Evolutionary conservation across 2,113 vertebrate genomes (phyloP), one percentile per base, ranked within the genome.

Genomic region (Boulengerochromis microlepis): DNA sequence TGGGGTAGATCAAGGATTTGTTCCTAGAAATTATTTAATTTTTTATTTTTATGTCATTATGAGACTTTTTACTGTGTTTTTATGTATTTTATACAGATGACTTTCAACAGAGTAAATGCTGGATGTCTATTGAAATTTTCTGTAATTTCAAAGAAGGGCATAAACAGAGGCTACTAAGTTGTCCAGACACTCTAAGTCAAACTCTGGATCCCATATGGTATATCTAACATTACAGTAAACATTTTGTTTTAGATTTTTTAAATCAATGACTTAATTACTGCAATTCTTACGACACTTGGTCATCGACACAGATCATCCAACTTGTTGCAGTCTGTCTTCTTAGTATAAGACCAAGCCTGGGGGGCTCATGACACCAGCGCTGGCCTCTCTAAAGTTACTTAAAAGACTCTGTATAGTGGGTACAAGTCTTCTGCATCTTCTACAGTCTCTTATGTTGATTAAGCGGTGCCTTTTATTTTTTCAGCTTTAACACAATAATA

Each of bases 141-240:
- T 0, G 10, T 35, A 66, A 66, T 69, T 69, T 38, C 1, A 66
- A 66, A 66, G 33, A n/a, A 22, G 19, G 18, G 0, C 19, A 38
- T 38, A 66, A 22, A 66, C 16, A 35, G 19, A 38, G 61, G 18
- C 31, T 10, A 35, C 18, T 66, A n/a, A 38, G 61, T 8, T 66
- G 0, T 38, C 18, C 31, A 66, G 35, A 38, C 0, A 69, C 10
- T n/a, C 33, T 38, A 22, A 38, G 45, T 10, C 4, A 52, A 78
- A 50, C 71, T 50, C 16, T 47, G 22, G 15, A 31, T 8, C 42
- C 11, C 10, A 31, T 31, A 18, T 61, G 15, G 26, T 52, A 74
- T 10, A 7, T 45, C 5, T 45, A 45, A 45, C 13, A 74, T 16
- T 45, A 74, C 22, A 45, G n/a, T 71, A 24, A 71, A 42, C 22